Base-by-base conservation (phyloP, 2,888 invertebrate species). In the Metellina segmentata region DNA sequence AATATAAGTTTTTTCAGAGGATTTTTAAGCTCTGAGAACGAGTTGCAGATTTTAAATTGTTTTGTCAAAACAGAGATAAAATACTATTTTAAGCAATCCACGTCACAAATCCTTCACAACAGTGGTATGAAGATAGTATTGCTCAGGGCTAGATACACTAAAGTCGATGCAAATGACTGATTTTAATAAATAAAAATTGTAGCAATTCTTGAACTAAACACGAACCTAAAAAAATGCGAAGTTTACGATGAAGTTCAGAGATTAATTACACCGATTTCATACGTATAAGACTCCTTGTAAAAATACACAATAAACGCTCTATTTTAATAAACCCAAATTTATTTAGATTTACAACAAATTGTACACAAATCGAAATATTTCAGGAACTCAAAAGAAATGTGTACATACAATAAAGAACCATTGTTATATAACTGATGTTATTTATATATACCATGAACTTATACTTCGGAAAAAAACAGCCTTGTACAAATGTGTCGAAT, bases 261-360 rank as follows among this genome's bases (percentile, higher is more conserved):
- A 34, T 34, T 34, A 34, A 34, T 34, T 34, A 34, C 1, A 34
- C 34, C 4, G 34, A 34, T 34, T 34, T 34, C 34, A 34, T 34
- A 34, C 34, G 4, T 34, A 34, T 34, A 1, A 34, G 5, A 4
- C 61, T 61, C 4, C 16, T 9, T 9, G 61, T 16, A 61, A 61
- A 13, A 9, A 61, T 16, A 13, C 77, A 75, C 34, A 75, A 53
- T 13, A 34, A 34, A 34, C 34, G 4, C 34, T 34, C 34, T 34
- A 34, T 74, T 70, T 81, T 91, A 75, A 87, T 87, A 91, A 91
- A 91, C 87, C 91, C 91, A 91, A 85, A 83, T 91, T 91, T 91
- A 91, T 91, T 91, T 48, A 87, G 91, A 91, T 91, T 87, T 91
- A 91, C 87, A 91, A 88, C 87, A 91, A 87, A 86, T 81, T 91